These are phyloP conservation scores for Silurus glanis DNA, from an alignment of 2,113 vertebrate genomes.

Conservation along the genomic window DNA sequence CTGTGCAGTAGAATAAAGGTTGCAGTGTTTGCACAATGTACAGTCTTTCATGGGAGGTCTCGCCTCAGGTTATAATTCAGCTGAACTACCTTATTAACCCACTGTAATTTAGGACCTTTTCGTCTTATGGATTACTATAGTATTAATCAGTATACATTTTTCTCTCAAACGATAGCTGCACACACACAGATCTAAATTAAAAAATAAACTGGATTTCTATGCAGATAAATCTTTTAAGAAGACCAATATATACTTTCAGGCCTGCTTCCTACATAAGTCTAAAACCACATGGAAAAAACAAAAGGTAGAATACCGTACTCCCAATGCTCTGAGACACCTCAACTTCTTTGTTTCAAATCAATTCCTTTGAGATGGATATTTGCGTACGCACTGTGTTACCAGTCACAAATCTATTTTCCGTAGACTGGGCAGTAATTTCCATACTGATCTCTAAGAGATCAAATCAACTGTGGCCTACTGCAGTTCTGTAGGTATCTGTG, in stretches of 20 bases:
- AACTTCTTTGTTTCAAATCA: constrained; percentile 23
- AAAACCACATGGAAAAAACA: neutral
- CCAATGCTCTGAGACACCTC: neutral
- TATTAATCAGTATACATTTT: neutral
- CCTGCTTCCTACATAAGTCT: neutral
- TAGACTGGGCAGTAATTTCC: constrained; percentile 4
- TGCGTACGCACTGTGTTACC: constrained; percentile 27
- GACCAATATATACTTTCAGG: neutral
- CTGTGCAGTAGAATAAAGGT: constrained; percentile 69
- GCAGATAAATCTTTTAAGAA: neutral
- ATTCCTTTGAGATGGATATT: constrained; percentile 36
- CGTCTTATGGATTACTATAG: constrained; percentile 36
- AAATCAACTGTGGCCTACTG: constrained; percentile 26
- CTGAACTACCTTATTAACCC: constrained; percentile 62
- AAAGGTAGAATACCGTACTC: neutral
- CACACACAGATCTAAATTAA: neutral
- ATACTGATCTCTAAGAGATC: neutral
- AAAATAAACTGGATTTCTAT: neutral
- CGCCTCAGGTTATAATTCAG: constrained; percentile 64
- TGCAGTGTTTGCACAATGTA: constrained; percentile 73
- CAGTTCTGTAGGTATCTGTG: constrained; percentile 68
- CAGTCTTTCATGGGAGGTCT: constrained; percentile 74
- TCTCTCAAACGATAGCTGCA: constrained; percentile 25
- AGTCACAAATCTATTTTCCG: constrained; percentile 45
- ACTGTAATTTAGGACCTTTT: constrained; percentile 60